Base-by-base conservation (phyloP, 2,797 vertebrate genomes). In the Philypnodon macrostomus region DNA sequence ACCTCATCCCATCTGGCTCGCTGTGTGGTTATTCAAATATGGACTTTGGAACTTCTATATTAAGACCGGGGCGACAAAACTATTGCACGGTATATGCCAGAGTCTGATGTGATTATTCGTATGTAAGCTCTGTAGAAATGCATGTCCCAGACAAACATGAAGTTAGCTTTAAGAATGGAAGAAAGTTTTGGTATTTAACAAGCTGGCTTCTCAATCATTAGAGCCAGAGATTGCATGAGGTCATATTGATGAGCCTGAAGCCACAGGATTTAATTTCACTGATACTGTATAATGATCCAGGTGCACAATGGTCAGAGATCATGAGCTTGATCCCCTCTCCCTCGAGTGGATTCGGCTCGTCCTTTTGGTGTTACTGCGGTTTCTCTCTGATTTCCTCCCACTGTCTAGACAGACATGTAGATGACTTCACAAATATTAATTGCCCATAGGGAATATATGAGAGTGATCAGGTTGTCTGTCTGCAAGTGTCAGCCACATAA, bases 1-100 rank as follows among this genome's bases (percentile, higher is more conserved):
- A 33, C 55, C 44, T 56, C 33, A 37, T 54, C 53, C 51, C 54
- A 61, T 55, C 49, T 63, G 65, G 44, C 55, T 62, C 11, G 34
- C 55, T 54, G 35, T 48, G 37, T 47, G 40, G 21, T 45, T 58
- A 57, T 50, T 62, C 53, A 63, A 66, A 50, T 48, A 32, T 47
- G 2, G 60, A 38, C 19, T 44, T 44, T 44, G 37, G 49, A 44
- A 44, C 26, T 30, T 30, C 26, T 30, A 44, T 44, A 18, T 30
- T 27, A 12, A 7, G 15, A 6, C 41, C 27, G 7, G 10, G 15
- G 16, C 11, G 5, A 31, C 41, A 30, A 29, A 27, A 44, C 2
- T 16, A 19, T 27, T 30, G 41, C 27, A 30, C 26, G 2, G 40
- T 12, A 44, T 27, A 21, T 24, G 39, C 2, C 13, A 2, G 9